phyloP scores from a whole-genome alignment of 1,140 invertebrate species.

The Globodera ellingtonae region DNA sequence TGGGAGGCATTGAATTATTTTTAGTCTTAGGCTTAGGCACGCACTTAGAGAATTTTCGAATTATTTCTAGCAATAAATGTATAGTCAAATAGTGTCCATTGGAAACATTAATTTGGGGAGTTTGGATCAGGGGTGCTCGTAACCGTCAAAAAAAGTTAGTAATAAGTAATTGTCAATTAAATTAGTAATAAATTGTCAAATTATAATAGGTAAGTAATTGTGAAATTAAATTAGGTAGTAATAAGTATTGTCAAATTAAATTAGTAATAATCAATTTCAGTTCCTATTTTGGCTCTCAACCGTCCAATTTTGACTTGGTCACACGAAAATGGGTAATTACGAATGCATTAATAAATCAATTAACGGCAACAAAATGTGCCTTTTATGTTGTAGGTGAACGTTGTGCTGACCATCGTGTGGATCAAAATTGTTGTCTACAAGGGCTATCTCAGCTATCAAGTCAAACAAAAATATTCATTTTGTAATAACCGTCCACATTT shows the following conservation, averaged over 20 bases:
- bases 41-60: too few relatives aligned
- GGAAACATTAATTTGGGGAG: too few relatives aligned
- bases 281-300: constrained; percentile 60
- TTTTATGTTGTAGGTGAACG: constrained; percentile 44
- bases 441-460: constrained; percentile 63
- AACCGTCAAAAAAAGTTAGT: too few relatives aligned
- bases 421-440: constrained; percentile 64
- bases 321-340: constrained; percentile 48
- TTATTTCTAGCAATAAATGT: too few relatives aligned
- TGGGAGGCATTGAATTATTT: background rate
- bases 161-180: too few relatives aligned
- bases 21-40: too few relatives aligned
- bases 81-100: too few relatives aligned
- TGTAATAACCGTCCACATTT: background rate
- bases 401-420: constrained; percentile 60
- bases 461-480: constrained; percentile 19
- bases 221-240: too few relatives aligned
- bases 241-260: too few relatives aligned
- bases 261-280: background rate
- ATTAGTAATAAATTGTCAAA: too few relatives aligned
- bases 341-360: background rate
- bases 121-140: too few relatives aligned
- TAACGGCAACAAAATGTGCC: background rate
- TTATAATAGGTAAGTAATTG: too few relatives aligned
- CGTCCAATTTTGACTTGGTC: constrained; percentile 58